Evolutionary conservation across 2,113 vertebrate species (phyloP), one percentile per base, ranked within the genome.

Genomic region (Heterochromis multidens): DNA sequence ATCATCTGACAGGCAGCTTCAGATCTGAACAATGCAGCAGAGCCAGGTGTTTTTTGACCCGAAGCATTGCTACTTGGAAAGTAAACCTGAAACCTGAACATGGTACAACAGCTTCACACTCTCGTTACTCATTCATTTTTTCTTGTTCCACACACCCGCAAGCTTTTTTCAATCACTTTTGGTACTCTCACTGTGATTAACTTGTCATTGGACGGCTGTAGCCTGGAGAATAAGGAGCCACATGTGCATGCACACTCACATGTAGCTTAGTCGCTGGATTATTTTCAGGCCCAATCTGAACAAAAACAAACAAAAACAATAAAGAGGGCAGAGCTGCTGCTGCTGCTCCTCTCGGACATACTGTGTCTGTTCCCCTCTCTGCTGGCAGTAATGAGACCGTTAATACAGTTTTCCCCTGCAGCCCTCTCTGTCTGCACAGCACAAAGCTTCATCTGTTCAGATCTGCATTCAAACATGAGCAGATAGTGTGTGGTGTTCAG

Each of bases 321-420:
- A 49, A 54, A 52, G 74, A 4, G 46, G 76, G 9, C 43, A 12
- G 49, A 46, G 46, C 59, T 14, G 2, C 67, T 13, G 67, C 40
- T 11, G 67, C 40, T 54, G 49, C 52, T 7, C 82, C 70, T 74
- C n/a, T 29, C 5, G 6, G 25, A 25, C 56, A 37, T 35, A 33
- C 70, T 25, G 27, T 4, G n/a, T 67, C 46, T 33, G 77, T 17
- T 81, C 9, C 21, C 21, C 3, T 65, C 23, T 37, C 67, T 76
- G 81, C 70, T 67, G 82, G 80, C 58, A 31, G 80, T 82, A 84
- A 89, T 83, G 60, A 87, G 57, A 74, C 76, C 31, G 83, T 81
- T 87, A 67, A 83, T 29, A 87, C 49, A 57, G 35, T 33, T 77
- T 35, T 8, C 19, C 23, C 87, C 91, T 31, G 52, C 67, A 65